Base-by-base conservation (phyloP, 1,140 invertebrate species). In the Drosophila carrolli region DNA sequence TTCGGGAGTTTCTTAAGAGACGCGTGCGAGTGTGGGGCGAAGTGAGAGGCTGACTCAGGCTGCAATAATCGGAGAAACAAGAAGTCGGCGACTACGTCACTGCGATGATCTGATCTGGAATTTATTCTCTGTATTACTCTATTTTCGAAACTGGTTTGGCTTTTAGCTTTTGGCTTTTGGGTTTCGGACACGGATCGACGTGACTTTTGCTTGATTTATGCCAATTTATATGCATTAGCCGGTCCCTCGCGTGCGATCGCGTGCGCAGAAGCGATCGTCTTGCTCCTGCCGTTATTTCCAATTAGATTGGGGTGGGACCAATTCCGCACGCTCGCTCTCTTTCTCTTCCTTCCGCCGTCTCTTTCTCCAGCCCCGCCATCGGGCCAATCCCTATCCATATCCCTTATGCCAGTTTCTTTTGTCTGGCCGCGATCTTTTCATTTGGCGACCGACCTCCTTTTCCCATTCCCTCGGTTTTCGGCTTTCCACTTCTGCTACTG, bases 371-470 rank as follows among this genome's bases (percentile, higher is more conserved):
- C 14, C 16, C 53, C 38, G 37, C 9, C 14, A 14, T 14, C 23
- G 35, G 66, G 23, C 82, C 81, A 86, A 86, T 85, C 82, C 82
- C 63, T 32, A 8, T 85, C 82, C 82, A 60, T 8, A 2, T 7
- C 8, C 29, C 29, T 32, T 32, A 32, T 32, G 29, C 6, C 8
- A 8, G 1, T 32, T 46, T 10, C 48, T 60, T 44, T 35, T 53
- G 55, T 54, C 40, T 27, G 56, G 51, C 41, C 47, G 54, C 35
- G 47, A 55, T 62, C 65, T 61, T 60, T 68, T 37, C 41, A 43
- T 50, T 63, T 54, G 55, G 71, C 79, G 8, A 8, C 29, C 29
- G 84, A 88, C 84, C 83, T 88, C 84, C 80, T 88, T 88, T 88
- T 88, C 71, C 82, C 54, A 50, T 14, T 43, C 32, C 40, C 50